These are phyloP conservation scores for Montipora capricornis DNA, from an alignment of 64 coral and sea anemone species.

Conservation along the genomic window DNA sequence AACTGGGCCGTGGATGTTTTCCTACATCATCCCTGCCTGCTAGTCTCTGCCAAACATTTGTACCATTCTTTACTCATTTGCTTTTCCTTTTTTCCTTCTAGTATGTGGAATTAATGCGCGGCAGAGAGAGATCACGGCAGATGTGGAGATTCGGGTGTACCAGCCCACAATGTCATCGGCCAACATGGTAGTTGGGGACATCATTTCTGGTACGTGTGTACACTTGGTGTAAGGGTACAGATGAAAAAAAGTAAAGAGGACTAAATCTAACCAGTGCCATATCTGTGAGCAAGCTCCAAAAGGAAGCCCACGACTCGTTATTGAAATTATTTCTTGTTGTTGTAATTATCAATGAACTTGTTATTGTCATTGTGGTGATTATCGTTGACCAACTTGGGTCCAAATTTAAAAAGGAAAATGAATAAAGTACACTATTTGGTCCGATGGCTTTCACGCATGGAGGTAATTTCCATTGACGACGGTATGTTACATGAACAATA, in stretches of 20 bases:
- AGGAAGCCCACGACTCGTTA: constrained; percentile 16
- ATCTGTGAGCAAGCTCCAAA: constrained; percentile 3
- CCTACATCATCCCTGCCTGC: constrained; percentile 4
- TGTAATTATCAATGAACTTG: background rate
- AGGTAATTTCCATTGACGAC: too few species aligned
- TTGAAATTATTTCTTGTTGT: constrained; percentile 4
- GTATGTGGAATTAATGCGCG: background rate
- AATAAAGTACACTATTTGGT: too few species aligned
- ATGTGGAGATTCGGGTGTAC: background rate
- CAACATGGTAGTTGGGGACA: constrained; percentile 6
- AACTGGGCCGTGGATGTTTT: background rate
- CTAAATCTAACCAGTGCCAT: constrained; percentile 1
- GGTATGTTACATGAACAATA: too few species aligned
- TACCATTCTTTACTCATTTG: constrained; percentile 25
- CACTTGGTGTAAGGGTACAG: background rate
- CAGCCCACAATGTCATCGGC: constrained; percentile 26
- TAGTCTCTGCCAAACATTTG: constrained; percentile 15
- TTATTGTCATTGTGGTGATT: background rate
- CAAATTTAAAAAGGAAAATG: too few species aligned
- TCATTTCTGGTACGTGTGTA: constrained; percentile 8
- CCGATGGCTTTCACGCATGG: too few species aligned
- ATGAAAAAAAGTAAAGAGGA: background rate
- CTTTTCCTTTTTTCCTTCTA: background rate
- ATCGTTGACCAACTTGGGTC: too few species aligned
- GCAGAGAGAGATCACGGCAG: background rate